Evolutionary conservation across 2,888 invertebrate genomes (phyloP).

Genomic region (Brachynemurus nebulosus): DNA sequence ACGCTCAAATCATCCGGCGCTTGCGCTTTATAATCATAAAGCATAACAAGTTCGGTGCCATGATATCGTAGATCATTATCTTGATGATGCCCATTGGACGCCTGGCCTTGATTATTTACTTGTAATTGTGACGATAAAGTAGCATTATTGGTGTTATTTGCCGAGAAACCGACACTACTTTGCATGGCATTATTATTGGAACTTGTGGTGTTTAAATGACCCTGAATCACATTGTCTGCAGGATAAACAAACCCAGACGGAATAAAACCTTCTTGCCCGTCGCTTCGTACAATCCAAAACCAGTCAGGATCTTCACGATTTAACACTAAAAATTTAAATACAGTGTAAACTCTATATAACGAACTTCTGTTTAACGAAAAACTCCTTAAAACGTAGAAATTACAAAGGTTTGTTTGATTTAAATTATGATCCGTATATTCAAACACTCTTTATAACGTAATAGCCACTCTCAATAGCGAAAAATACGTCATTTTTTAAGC

Average conservation of each 20-base stretch:
- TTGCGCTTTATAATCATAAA: conserved; percentile 92
- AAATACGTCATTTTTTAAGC: too few species aligned
- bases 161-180: conserved; percentile 17
- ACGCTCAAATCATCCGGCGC: conserved; percentile 87
- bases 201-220: conserved; percentile 34
- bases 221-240: conserved; percentile 61
- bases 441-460: too few species aligned
- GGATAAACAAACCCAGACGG: conserved; percentile 91
- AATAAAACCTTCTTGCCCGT: conserved; percentile 91
- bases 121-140: conserved; percentile 20
- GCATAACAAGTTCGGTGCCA: conserved; percentile 84
- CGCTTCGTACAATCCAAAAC: conserved; percentile 90
- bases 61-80: conserved; percentile 62
- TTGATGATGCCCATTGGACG: conserved; percentile 6
- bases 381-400: too few species aligned
- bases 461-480: too few species aligned
- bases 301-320: conserved; percentile 93
- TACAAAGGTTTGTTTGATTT: too few species aligned
- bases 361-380: too few species aligned
- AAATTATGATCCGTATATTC: too few species aligned
- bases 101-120: conserved; percentile 8
- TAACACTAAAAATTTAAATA: conserved; percentile 59
- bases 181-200: conserved; percentile 21
- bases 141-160: conserved; percentile 16
- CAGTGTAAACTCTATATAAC: too few species aligned